These are phyloP conservation scores for Drosophila tristis DNA, from an alignment of 1,140 invertebrate species.

Conservation along the genomic window DNA sequence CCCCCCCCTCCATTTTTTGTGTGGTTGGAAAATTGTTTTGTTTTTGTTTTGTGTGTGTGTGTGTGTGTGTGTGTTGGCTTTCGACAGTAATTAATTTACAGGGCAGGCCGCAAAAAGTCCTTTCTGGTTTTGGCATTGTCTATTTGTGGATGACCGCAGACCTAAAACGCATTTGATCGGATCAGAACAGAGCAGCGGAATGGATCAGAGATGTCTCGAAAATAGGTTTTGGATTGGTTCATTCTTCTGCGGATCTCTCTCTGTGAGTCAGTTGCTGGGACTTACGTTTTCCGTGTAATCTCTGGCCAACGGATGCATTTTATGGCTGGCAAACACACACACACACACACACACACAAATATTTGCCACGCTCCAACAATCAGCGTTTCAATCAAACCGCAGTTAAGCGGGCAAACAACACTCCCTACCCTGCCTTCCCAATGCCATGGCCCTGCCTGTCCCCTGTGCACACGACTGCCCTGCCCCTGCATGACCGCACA, in stretches of 20 bases:
- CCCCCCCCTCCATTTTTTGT: background rate
- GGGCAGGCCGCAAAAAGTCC: slow-evolving; percentile 52
- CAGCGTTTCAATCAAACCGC: slow-evolving; percentile 56
- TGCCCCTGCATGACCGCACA: slow-evolving; percentile 30
- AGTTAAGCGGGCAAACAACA: slow-evolving; percentile 46
- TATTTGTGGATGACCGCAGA: slow-evolving; percentile 51
- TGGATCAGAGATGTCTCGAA: slow-evolving; percentile 32
- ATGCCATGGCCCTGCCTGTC: slow-evolving; percentile 2
- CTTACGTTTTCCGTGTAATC: slow-evolving; percentile 7
- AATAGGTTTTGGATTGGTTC: slow-evolving; percentile 44
- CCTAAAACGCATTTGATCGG: slow-evolving; percentile 17
- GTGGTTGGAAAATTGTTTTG: slow-evolving; percentile 49
- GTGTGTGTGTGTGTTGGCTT: slow-evolving; percentile 28
- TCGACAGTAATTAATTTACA: slow-evolving; percentile 69
- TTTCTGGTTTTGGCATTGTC: slow-evolving; percentile 57
- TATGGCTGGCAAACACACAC: background rate
- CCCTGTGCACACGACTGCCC: slow-evolving; percentile 1
- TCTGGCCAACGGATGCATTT: slow-evolving; percentile 15
- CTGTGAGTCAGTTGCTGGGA: slow-evolving; percentile 13
- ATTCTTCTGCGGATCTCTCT: slow-evolving; percentile 1
- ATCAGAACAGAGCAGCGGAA: slow-evolving; percentile 26
- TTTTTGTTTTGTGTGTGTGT: slow-evolving; percentile 16
- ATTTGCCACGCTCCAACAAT: slow-evolving; percentile 52
- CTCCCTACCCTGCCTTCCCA: too few relatives aligned
- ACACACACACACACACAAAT: slow-evolving; percentile 43